phyloP scores from a whole-genome alignment of 2,888 invertebrate species.

The Brachyopa scutellaris region DNA sequence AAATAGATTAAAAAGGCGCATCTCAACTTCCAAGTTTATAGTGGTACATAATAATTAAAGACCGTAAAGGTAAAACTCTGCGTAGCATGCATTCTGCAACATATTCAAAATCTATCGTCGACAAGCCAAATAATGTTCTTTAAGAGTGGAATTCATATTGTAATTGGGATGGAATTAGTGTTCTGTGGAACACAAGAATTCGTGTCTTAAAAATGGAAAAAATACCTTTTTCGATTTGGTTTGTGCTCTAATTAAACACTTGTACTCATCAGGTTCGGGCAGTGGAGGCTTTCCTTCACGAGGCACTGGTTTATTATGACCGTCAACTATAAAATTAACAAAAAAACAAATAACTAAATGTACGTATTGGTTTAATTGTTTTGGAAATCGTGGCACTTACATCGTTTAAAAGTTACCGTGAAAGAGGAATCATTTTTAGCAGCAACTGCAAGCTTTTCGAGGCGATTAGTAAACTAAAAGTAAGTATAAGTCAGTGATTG shows the following conservation, averaged over 20 bases:
- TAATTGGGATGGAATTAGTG: too few species aligned
- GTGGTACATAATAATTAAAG: too few species aligned
- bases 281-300: conserved; percentile 86
- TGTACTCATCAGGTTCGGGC: conserved; percentile 86
- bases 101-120: too few species aligned
- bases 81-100: too few species aligned
- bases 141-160: too few species aligned
- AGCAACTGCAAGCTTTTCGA: conserved; percentile 88
- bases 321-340: conserved; percentile 88
- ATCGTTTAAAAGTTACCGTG: conserved; percentile 95
- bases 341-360: conserved; percentile 1
- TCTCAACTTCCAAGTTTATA: too few species aligned
- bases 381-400: conserved; percentile 84
- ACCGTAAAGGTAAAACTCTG: too few species aligned
- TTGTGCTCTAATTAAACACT: conserved; percentile 93
- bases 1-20: too few species aligned
- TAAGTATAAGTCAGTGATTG: not conserved
- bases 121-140: too few species aligned
- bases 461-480: conserved; percentile 79
- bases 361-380: conserved; percentile 20
- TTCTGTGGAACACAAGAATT: too few species aligned
- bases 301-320: conserved; percentile 89
- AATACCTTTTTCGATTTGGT: conserved; percentile 84
- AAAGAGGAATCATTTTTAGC: conserved; percentile 91
- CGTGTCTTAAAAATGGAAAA: too few species aligned